Base-by-base conservation (phyloP, 2,113 vertebrate genomes). In the Podocnemis expansa region DNA sequence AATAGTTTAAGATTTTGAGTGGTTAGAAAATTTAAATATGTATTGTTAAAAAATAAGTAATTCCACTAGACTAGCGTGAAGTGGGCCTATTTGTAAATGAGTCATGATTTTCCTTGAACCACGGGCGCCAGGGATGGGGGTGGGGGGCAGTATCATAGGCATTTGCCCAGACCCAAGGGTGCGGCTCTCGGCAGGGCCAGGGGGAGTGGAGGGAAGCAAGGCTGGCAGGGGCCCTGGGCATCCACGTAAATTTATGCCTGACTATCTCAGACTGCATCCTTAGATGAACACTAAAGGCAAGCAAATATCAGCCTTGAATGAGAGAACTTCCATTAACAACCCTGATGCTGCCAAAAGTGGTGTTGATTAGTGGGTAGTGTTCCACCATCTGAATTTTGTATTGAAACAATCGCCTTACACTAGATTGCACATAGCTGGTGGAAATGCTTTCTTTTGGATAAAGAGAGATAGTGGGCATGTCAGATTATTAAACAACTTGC, bases 351-450 rank as follows among this genome's bases (percentile, higher is more conserved):
- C 80, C 16, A 63, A 83, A 58, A 93, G 85, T 56, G 24, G n/a
- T 4, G 0, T 2, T 17, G 70, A 47, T 85, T 87, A 92, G 93
- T 84, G 73, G 5, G 47, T 5, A 19, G 80, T 10, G 27, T 29
- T 45, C 58, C 78, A 80, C 29, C 73, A 85, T 38, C 80, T 84
- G 93, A 94, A 80, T 79, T 88, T n/a, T 94, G 87, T 78, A 78
- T 34, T 24, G 84, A 89, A 78, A 55, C n/a, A 89, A 8, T 76
- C 55, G 49, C 89, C 63, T 3, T 9, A 25, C 47, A 80, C 49
- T 4, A 25, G 45, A 93, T 60, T 78, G 56, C 80, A 87, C 56
- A 60, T 34, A 1, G 34, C 80, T 79, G 78, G 56, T 60, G 51
- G 78, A 75, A 83, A 78, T 2, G 75, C 0, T 58, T 41, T 1